Percentiles rank a stretch among this genome's conserved stretches.
phyloP scores from a whole-genome alignment of 2,113 vertebrate genomes.

The Cryptotis parvus region DNA sequence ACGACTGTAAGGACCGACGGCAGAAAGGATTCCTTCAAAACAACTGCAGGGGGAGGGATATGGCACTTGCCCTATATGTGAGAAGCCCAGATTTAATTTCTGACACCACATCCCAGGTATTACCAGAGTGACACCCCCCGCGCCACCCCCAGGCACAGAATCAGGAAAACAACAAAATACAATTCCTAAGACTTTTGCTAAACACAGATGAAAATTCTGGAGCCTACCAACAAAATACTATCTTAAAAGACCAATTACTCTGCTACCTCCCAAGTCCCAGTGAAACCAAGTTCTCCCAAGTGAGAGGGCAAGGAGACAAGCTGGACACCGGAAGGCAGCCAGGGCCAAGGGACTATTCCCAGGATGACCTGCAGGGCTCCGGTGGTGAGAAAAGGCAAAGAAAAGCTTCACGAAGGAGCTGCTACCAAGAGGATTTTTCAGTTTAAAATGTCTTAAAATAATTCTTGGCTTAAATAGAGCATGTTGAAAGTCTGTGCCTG shows the following conservation, averaged over 20 bases:
- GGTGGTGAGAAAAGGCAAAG: not conserved
- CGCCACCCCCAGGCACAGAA: too few relatives aligned
- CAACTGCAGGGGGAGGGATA: too few relatives aligned
- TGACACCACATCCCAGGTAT: too few relatives aligned
- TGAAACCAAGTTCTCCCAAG: not conserved
- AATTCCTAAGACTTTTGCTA: conserved; percentile 4
- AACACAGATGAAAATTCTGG: conserved; percentile 34
- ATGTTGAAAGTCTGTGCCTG: not conserved
- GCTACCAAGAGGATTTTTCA: conserved; percentile 14
- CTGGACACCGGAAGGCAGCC: not conserved
- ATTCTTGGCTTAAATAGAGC: not conserved
- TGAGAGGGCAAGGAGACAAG: not conserved
- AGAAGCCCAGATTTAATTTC: too few relatives aligned
- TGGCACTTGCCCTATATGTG: too few relatives aligned
- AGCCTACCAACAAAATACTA: conserved; percentile 24
- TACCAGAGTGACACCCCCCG: too few relatives aligned
- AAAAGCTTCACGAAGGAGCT: conserved; percentile 11
- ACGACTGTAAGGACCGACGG: not conserved
- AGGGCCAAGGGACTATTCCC: not conserved
- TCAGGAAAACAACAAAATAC: too few relatives aligned
- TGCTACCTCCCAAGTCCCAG: conserved; percentile 25
- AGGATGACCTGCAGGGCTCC: not conserved
- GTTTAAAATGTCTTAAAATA: not conserved
- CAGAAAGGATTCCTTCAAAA: not conserved
- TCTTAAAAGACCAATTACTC: conserved; percentile 48